A percentile compares a stretch with the other conserved stretches of the same genome.
phyloP scores from a whole-genome alignment of 2,797 vertebrate species.

The Hippoglossus hippoglossus region DNA sequence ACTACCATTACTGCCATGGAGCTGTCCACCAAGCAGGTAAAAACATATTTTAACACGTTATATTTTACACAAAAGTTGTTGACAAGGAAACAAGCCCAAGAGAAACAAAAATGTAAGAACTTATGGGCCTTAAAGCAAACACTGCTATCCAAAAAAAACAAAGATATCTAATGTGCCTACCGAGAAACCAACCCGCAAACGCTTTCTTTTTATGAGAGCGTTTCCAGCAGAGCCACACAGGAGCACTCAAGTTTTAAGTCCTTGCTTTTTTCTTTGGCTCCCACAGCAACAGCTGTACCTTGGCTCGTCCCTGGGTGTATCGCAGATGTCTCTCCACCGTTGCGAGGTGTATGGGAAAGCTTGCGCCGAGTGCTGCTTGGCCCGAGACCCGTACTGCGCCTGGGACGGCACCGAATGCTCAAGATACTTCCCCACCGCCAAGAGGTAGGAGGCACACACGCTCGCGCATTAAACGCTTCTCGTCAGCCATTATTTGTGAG shows the following conservation, averaged over 20 bases:
- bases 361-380: conserved; percentile 97
- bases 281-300: conserved; percentile 97
- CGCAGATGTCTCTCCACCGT: conserved; percentile 97
- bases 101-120: conserved; percentile 12
- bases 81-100: conserved; percentile 30
- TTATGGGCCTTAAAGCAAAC: conserved; percentile 31
- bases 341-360: conserved; percentile 98
- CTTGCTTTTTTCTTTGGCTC: conserved; percentile 48
- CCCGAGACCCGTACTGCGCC: conserved; percentile 97
- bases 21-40: conserved; percentile 97
- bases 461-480: conserved; percentile 13
- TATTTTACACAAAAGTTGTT: conserved; percentile 29
- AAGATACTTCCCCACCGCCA: conserved; percentile 96
- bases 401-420: conserved; percentile 98
- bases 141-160: conserved; percentile 26
- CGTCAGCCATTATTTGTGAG: conserved; percentile 54
- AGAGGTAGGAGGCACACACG: conserved; percentile 86
- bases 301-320: conserved; percentile 91
- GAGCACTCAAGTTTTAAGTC: conserved; percentile 40
- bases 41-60: conserved; percentile 25
- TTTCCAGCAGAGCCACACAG: conserved; percentile 33
- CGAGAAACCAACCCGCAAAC: conserved; percentile 36
- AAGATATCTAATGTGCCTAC: conserved; percentile 30
- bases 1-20: conserved; percentile 94
- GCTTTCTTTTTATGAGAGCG: conserved; percentile 14